Evolutionary conservation across 2,797 vertebrate species (phyloP), one percentile per base, ranked within the genome.

Genomic region (Steatocranus sp.): DNA sequence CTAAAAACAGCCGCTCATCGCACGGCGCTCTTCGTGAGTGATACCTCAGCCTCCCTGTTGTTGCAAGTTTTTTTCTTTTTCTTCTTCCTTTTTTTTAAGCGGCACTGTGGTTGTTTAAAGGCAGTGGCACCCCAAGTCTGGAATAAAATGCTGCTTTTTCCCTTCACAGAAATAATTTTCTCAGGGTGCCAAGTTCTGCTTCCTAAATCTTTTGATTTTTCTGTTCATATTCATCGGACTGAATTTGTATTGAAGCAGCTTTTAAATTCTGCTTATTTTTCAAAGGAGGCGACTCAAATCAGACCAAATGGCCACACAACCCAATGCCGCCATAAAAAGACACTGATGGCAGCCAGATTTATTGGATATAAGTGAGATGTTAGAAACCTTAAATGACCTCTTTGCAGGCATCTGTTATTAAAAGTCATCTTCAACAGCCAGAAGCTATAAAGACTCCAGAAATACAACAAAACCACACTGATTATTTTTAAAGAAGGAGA

Each of bases 1-100:
- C 92, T 94, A 93, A 94, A 94, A 94, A 93, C 91, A 95, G 90
- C 82, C 88, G 17, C 89, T 92, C 87, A 34, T 91, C 85, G 74
- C 89, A 74, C 78, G 85, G 86, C 84, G 82, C 83, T 78, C 79
- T 83, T 82, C 68, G 76, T 86, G 87, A 93, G 80, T 63, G 86
- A 92, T 88, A 83, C 83, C 86, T 85, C 83, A 73, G 83, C 83
- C 73, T 80, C 63, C 80, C 81, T 38, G 80, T 81, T 81, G 76
- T 82, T 61, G 82, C 83, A 79, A 23, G 53, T 11, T 27, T 18
- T 80, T 86, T 86, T 50, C 79, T 53, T 38, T 25, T 11, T 48
- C 66, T 83, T 48, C 76, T 83, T 46, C 25, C 83, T 73, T 76
- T 85, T 86, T 49, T 85, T 81, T 25, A 50, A 61, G 41, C 8